Evolutionary conservation across 2,113 vertebrate species (phyloP), one percentile per base, ranked within the genome.

Genomic region (Phylloscopus trochiloides): DNA sequence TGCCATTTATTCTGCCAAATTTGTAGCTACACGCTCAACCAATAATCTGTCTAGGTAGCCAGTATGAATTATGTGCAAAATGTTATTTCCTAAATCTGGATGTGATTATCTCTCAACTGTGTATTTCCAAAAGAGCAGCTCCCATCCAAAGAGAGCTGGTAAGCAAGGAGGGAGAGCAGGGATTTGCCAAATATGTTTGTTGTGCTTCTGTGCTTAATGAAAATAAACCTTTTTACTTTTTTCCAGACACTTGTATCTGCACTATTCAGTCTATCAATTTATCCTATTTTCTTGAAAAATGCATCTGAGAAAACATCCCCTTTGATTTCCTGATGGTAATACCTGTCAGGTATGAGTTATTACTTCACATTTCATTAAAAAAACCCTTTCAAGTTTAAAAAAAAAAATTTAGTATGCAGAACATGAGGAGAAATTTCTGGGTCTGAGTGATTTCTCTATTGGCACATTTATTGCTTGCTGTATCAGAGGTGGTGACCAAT

Each of bases 51-150:
- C 90, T 93, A 96, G 83, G 83, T 83, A 95, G 68, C 89, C 91
- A 92, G 92, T 91, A 97, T 62, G 66, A 97, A 97, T 97, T 97
- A 97, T 81, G 55, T 85, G 55, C 54, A 94, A 91, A 95, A 95
- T 67, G 76, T 86, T 45, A 76, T 90, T 91, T 92, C 79, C 80
- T 86, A 80, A 94, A 63, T 95, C 93, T 96, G 94, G 91, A 92
- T 92, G 83, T 75, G 90, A 97, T 95, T 94, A 96, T 93, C 57
- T 92, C 67, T 52, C 42, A 59, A 20, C 48, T 75, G 45, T 36
- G 50, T 78, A 67, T 55, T 93, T 86, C 72, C 32, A 74, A 95
- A 96, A 96, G 50, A 90, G 22, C 32, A 84, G 10, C 40, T 85
- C 71, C 51, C 52, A 50, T 70, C 51, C 73, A 65, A n/a, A 81